Evolutionary conservation across 2,113 vertebrate species (phyloP).

Genomic region (Ctenodactylus gundi): DNA sequence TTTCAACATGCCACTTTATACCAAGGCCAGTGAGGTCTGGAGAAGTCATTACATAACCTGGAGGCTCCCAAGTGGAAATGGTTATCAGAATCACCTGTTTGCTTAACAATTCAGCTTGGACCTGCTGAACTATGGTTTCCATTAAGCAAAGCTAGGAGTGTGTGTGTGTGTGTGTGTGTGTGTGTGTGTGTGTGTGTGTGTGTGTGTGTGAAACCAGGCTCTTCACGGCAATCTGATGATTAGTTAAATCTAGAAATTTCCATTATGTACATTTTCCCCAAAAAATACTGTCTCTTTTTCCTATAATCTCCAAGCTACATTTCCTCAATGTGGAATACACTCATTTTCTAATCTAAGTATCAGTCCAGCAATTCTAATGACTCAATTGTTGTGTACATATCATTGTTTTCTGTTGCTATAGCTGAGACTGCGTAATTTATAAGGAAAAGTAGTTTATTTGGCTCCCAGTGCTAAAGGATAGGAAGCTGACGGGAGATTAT

Average conservation of each 20-base stretch:
- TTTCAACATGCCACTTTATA: neutral
- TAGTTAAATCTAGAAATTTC: neutral
- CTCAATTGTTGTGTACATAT: neutral
- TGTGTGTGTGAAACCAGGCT: neutral
- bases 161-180: no score
- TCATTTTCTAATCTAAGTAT: neutral
- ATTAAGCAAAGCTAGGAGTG: neutral
- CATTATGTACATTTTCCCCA: neutral
- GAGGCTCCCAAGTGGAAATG: neutral
- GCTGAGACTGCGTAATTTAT: neutral
- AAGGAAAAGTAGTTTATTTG: neutral
- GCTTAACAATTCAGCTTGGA: neutral
- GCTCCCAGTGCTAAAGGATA: neutral
- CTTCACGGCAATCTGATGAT: neutral
- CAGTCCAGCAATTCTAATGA: neutral
- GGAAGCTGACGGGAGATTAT: no score
- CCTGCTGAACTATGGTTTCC: neutral
- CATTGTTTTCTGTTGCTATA: neutral
- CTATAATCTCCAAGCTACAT: neutral
- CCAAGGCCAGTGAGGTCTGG: neutral
- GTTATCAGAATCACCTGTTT: neutral
- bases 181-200: no score
- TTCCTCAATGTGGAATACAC: neutral
- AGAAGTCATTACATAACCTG: neutral
- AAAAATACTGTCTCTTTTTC: neutral